Base-by-base conservation (phyloP, 2,113 vertebrate species). In the Oryzias javanicus region DNA sequence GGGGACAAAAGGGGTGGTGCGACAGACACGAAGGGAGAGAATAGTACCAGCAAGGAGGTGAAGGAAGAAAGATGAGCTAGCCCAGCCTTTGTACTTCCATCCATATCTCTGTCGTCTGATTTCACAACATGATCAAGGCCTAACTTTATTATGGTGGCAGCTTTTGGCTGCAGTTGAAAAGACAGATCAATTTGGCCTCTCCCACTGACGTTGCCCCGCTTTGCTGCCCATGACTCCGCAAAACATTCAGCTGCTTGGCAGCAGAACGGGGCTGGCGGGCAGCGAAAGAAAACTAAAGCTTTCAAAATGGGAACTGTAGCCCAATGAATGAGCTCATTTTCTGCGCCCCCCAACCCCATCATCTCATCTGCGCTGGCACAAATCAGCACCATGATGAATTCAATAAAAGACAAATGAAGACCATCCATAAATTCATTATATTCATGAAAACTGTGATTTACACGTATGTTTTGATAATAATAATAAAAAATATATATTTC, bases 191-290 rank as follows among this genome's bases (percentile, higher is more conserved):
- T 76, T 87, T 83, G 80, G 83, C 79, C 69, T 78, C 73, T 72
- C 64, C 49, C 40, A 59, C 29, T 54, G 16, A 77, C 60, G 60
- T 54, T 49, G 71, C 74, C 64, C 72, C 35, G 58, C 69, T 79
- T 76, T 81, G 70, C 74, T 71, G 76, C 72, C 77, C 78, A 81
- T 84, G 82, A 90, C 78, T 76, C 65, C 61, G 66, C 81, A 69
- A 80, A 89, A 86, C 76, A 80, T 83, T 86, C 85, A 85, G 83
- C 85, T 74, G 79, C 81, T 87, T 89, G 87, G 88, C 85, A 84
- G 58, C 35, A 72, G 49, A 52, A 51, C 49, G 12, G 63, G 47
- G 53, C 69, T 78, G 78, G 76, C 74, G 40, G 64, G 60, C 67
- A 56, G n/a, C 40, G 14, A 78, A 78, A 78, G 64, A 62, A 82